Evolutionary conservation across 2,797 vertebrate genomes (phyloP), one percentile per base, ranked within the genome.

Genomic region (Chaetophractus vellerosus): DNA sequence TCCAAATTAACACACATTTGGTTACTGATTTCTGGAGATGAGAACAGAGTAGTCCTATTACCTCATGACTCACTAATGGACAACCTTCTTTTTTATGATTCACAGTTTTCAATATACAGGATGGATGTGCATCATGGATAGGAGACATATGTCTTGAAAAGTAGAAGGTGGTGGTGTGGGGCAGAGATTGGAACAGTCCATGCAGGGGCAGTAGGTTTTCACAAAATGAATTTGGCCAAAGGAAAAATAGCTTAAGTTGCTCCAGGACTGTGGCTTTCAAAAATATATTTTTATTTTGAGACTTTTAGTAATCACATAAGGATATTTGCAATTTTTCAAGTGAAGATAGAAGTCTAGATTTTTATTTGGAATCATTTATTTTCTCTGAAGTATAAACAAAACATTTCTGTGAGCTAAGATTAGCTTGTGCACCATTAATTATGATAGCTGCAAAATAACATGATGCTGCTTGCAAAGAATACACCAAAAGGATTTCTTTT

Each of bases 361-460:
- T 96, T 66, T 76, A 66, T 66, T 78, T 48, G 45, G 18, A 50
- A 59, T 68, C 23, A 19, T 80, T 26, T 75, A n/a, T 38, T 75
- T 90, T 88, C 57, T 74, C 64, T 52, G 26, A 95, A 78, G 41
- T 31, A 79, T 78, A 68, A 88, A 38, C 57, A 31, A 19, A 83
- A 28, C 23, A 4, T 15, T 52, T 55, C 24, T 28, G 18, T 75
- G 79, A 80, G 31, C 11, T 24, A 38, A 74, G 57, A 63, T 36
- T 55, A 45, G 18, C 91, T 4, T 63, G 0, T 14, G 6, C 23
- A 33, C 33, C 26, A 14, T 64, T 71, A 76, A 81, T 64, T 87
- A 28, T n/a, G 41, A 24, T 63, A 41, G 45, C 69, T 38, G 33
- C 14, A 68, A 85, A 57, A 71, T 45, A 74, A 23, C 7, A n/a